Conservation (phyloP, 2,797 vertebrate species). For the Amphiprion clarkii region DNA sequence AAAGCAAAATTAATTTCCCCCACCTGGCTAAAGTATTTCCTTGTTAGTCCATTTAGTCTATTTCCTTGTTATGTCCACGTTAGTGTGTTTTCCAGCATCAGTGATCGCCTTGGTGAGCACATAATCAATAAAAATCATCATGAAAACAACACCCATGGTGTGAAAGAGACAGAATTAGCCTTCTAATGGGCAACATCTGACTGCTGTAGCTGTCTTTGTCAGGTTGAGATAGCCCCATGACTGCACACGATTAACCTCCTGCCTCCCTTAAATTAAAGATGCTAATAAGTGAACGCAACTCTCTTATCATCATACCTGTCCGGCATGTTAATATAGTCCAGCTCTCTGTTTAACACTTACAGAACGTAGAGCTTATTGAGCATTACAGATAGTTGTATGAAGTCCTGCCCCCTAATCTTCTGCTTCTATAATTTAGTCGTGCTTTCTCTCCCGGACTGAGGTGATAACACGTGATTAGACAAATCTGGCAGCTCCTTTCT, state of each 20-base stretch:
- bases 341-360: conserved; percentile 3
- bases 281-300: conserved; percentile 6
- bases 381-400: conserved; percentile 7
- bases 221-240: not conserved
- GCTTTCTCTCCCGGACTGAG: conserved; percentile 4
- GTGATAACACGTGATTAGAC: conserved; percentile 22
- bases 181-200: not conserved
- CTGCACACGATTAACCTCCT: conserved; percentile 15
- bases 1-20: not conserved
- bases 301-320: not conserved
- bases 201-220: not conserved
- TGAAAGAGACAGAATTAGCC: not conserved
- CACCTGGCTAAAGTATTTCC: not conserved
- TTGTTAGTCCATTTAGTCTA: not conserved
- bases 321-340: conserved; percentile 15
- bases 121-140: not conserved
- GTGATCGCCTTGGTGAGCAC: not conserved
- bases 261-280: conserved; percentile 1
- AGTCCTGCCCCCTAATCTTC: conserved; percentile 1
- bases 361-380: conserved; percentile 10
- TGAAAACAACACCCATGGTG: not conserved
- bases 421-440: conserved; percentile 8
- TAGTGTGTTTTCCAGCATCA: not conserved
- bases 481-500: conserved; percentile 25
- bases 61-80: not conserved